Evolutionary conservation across 2,888 invertebrate genomes (phyloP), one percentile per base, ranked within the genome.

Genomic region (Himalopsyche japonica): DNA sequence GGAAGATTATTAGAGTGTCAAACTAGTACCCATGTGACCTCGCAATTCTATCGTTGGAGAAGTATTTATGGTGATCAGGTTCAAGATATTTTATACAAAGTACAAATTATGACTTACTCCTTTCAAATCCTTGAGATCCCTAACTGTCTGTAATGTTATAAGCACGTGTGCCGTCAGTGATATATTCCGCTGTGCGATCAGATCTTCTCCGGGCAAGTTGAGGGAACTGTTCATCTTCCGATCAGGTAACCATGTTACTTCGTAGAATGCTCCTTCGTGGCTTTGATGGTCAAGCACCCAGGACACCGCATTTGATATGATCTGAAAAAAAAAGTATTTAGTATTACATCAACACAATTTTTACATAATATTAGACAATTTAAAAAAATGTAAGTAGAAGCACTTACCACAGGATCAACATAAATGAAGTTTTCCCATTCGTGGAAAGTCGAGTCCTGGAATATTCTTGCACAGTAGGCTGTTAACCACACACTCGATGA

Each of bases 381-480:
- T 10, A 3, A 47, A 15, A 43, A 43, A 77, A 8, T 77, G 20
- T 10, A 8, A 30, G 30, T 27, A 30, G 3, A 6, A 24, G 20
- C 15, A 85, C 90, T 90, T 87, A 97, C 96, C 76, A 94, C 93
- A 0, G 97, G 96, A 90, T 98, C 98, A 87, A 99, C 97, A 91
- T 97, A 99, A 82, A 99, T 95, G 89, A 95, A 97, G 90, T 98
- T 97, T 92, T 98, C 98, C 98, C 98, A 99, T 90, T 99, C 98
- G 89, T 98, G 98, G 90, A 98, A 98, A 49, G 96, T 96, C 0
- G 98, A 98, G 89, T 97, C 97, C 90, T 98, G 96, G 89, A 99
- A 95, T 79, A 97, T 94, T 87, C 97, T 94, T 0, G 97, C 96
- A 89, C 97, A 97, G 90, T 97, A 98, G 0, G 98, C 96, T 0